Percentiles rank a stretch among this genome's conserved stretches.
Conservation (phyloP, 2,113 vertebrate species). For the Phoenicopterus ruber region DNA sequence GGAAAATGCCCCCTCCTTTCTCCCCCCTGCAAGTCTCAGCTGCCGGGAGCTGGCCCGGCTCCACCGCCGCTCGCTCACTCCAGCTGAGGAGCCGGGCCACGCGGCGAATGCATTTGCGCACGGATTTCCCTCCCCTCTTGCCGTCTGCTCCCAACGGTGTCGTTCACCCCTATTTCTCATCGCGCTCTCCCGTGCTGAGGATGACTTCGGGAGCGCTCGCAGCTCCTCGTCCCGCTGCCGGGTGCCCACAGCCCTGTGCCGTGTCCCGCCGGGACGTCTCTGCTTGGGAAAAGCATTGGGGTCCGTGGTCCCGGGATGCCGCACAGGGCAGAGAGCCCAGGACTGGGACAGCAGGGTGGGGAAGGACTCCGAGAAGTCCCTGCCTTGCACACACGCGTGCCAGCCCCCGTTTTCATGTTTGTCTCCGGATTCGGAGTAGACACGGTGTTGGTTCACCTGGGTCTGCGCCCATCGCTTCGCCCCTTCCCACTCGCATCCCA, state of each 20-base stretch:
- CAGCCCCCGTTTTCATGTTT: fast-evolving
- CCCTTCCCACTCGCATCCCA: fast-evolving
- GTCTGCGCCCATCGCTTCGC: fast-evolving
- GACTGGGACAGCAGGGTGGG: neutral
- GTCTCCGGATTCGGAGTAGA: fast-evolving
- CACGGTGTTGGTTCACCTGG: neutral
- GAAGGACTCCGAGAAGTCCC: neutral
- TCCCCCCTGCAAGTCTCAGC: neutral
- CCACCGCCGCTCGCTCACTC: neutral
- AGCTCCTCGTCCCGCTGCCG: neutral
- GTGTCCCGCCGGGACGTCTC: fast-evolving
- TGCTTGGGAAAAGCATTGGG: neutral
- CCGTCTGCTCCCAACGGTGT: neutral
- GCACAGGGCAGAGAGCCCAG: neutral
- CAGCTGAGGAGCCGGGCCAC: neutral
- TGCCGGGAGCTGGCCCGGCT: neutral
- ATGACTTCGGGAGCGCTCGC: fast-evolving
- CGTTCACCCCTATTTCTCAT: neutral
- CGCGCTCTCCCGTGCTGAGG: fast-evolving
- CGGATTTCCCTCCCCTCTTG: neutral
- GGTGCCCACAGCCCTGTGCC: neutral
- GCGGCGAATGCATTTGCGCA: neutral
- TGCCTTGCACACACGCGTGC: neutral
- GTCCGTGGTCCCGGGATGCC: neutral
- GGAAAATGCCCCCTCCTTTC: neutral